Percentiles rank a stretch among this genome's conserved stretches.
phyloP scores from a whole-genome alignment of 2,113 vertebrate genomes.

The Sinocyclocheilus anophthalmus region DNA sequence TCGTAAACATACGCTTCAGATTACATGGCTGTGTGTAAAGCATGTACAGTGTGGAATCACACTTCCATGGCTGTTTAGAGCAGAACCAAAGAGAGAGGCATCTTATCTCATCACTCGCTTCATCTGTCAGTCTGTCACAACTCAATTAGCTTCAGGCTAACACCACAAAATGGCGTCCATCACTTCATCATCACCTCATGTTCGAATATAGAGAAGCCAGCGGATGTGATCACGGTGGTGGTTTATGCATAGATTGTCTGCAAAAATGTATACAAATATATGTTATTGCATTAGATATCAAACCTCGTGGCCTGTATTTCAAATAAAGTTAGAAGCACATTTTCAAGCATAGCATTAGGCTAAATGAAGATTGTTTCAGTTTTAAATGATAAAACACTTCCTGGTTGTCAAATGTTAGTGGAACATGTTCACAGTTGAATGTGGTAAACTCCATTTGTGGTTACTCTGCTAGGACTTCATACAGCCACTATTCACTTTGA shows the following conservation, averaged over 20 bases:
- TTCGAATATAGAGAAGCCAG: background rate
- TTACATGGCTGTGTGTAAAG: constrained; percentile 60
- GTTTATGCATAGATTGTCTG: background rate
- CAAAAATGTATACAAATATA: background rate
- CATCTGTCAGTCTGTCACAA: constrained; percentile 53
- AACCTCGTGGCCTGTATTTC: background rate
- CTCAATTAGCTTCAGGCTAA: constrained; percentile 48
- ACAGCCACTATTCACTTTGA: background rate
- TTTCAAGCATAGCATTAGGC: background rate
- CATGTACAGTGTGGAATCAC: constrained; percentile 59
- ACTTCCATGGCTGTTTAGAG: constrained; percentile 56
- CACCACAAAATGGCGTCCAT: background rate
- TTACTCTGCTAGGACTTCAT: background rate
- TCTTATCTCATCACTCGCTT: constrained; percentile 42
- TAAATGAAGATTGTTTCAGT: too few species aligned
- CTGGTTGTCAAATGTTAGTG: background rate
- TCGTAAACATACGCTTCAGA: constrained; percentile 41
- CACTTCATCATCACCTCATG: background rate
- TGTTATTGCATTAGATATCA: background rate
- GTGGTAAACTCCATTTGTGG: background rate
- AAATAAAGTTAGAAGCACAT: background rate
- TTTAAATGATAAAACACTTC: background rate
- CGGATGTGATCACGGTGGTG: background rate
- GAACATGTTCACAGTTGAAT: background rate
- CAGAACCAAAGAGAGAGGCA: constrained; percentile 24